phyloP scores from a whole-genome alignment of 2,113 vertebrate genomes.

The Laterallus jamaicensis region DNA sequence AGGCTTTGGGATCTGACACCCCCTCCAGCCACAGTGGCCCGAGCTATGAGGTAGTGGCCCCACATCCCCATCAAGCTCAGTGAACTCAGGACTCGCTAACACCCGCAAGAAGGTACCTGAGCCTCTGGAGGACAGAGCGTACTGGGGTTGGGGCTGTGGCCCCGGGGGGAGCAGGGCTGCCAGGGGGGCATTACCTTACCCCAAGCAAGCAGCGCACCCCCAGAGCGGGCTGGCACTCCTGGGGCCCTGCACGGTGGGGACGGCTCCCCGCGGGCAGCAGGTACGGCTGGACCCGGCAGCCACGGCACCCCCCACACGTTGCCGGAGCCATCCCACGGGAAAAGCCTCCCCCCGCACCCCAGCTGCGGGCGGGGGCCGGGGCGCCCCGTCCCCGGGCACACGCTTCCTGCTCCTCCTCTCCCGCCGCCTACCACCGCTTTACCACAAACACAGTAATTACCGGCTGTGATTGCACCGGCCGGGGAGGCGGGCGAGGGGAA shows the following conservation, averaged over 20 bases:
- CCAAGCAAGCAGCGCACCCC: not conserved
- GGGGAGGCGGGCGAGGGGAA: not conserved
- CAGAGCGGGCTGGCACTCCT: not conserved
- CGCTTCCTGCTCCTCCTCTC: conserved; percentile 43
- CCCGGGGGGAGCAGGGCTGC: no score
- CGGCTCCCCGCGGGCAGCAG: not conserved
- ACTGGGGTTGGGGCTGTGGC: accelerated
- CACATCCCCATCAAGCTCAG: not conserved
- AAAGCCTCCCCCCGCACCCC: not conserved
- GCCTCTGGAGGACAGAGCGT: accelerated
- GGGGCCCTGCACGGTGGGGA: not conserved
- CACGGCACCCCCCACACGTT: accelerated
- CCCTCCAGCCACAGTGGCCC: not conserved
- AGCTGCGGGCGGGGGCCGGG: not conserved
- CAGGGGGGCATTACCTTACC: accelerated
- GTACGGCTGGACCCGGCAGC: not conserved
- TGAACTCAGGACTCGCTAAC: not conserved
- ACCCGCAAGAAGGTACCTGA: accelerated
- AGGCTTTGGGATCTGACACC: not conserved
- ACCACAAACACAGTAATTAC: conserved; percentile 60
- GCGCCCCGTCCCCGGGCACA: not conserved
- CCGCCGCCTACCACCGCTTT: conserved; percentile 1
- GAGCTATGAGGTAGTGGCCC: accelerated
- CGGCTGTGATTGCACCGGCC: conserved; percentile 13
- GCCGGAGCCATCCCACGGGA: not conserved